Conservation (phyloP, 2,113 vertebrate genomes). For the Mus pahari region DNA sequence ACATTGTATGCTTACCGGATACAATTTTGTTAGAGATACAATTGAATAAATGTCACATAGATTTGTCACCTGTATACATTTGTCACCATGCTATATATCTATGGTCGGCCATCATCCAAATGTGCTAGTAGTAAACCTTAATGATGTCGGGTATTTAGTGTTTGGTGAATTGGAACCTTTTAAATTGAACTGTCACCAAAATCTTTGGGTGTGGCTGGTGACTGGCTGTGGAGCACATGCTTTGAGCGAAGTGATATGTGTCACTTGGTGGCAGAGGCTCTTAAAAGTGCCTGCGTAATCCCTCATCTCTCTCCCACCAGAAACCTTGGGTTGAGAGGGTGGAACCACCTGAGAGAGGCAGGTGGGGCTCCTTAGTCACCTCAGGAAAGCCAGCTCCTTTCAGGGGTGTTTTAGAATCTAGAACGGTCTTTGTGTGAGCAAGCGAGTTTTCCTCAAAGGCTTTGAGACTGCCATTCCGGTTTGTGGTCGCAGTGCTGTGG, state of each 20-base stretch:
- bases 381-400: neutral
- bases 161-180: slow-evolving; percentile 41
- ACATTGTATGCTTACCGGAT: slow-evolving; percentile 11
- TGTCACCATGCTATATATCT: neutral
- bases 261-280: slow-evolving; percentile 2
- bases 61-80: neutral
- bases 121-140: neutral
- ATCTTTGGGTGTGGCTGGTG: neutral
- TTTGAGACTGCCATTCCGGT: neutral
- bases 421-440: neutral
- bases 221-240: neutral
- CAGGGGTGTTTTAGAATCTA: neutral
- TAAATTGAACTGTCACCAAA: slow-evolving; percentile 38
- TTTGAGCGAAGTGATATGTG: slow-evolving; percentile 36
- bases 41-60: slow-evolving; percentile 15
- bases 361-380: neutral
- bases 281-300: slow-evolving; percentile 12
- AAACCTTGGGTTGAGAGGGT: neutral
- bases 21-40: neutral
- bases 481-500: neutral
- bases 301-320: neutral
- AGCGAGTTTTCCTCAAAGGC: neutral
- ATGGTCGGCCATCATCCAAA: neutral
- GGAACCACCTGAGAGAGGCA: neutral
- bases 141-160: neutral